Evolutionary conservation across 2,888 invertebrate genomes (phyloP).

Genomic region (Hipparchia semele): DNA sequence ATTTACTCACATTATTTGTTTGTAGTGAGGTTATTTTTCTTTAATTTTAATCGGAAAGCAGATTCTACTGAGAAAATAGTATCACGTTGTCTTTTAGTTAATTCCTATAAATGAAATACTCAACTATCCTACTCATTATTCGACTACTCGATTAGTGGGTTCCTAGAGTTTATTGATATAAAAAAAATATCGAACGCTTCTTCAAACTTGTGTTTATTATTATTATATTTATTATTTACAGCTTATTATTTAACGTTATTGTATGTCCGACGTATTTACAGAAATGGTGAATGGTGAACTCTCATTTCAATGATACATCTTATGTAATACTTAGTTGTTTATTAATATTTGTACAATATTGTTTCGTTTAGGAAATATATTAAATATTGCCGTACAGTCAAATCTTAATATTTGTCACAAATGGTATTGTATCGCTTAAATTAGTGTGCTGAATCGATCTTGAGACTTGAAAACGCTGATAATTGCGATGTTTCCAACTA

Average conservation of each 20-base stretch:
- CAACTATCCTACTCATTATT: background rate
- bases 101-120: background rate
- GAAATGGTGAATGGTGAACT: background rate
- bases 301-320: background rate
- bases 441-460: background rate
- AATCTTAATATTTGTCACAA: slow-evolving; percentile 7
- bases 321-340: background rate
- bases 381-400: slow-evolving; percentile 21
- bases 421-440: slow-evolving; percentile 11
- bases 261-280: background rate
- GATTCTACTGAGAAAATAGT: too few relatives aligned
- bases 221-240: background rate
- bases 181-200: background rate
- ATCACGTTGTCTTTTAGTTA: too few relatives aligned
- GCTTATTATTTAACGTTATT: background rate
- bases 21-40: too few relatives aligned
- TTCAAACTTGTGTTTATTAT: background rate
- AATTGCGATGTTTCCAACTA: background rate
- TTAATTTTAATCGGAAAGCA: too few relatives aligned
- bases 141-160: background rate
- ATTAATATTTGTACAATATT: slow-evolving; percentile 6
- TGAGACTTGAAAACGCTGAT: slow-evolving; percentile 8
- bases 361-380: background rate
- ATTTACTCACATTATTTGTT: too few relatives aligned
- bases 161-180: background rate